A percentile compares a stretch with the other conserved stretches of the same genome.
phyloP scores from a whole-genome alignment of 2,888 invertebrate genomes.

The Homarus gammarus region DNA sequence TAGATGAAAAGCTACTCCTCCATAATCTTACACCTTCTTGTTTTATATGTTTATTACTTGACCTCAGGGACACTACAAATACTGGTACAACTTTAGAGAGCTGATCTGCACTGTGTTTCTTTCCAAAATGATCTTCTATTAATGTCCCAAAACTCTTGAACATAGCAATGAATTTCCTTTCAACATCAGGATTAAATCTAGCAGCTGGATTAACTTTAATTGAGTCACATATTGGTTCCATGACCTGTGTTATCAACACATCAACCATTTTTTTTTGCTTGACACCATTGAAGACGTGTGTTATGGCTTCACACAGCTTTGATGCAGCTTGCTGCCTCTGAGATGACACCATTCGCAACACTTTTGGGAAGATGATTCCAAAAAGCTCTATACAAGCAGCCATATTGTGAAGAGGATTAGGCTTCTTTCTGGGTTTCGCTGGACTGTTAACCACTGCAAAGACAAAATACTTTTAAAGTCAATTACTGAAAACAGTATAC shows the following conservation, averaged over 20 bases:
- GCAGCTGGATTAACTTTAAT: slow-evolving; percentile 55
- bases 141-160: slow-evolving; percentile 3
- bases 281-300: slow-evolving; percentile 33
- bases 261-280: slow-evolving; percentile 15
- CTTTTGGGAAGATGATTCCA: slow-evolving; percentile 19
- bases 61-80: slow-evolving; percentile 16
- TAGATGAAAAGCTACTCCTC: slow-evolving; percentile 14
- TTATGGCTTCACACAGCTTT: slow-evolving; percentile 30
- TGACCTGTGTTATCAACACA: slow-evolving; percentile 12
- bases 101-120: slow-evolving; percentile 33
- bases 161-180: slow-evolving; percentile 31
- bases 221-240: slow-evolving; percentile 1
- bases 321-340: slow-evolving; percentile 41
- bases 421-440: slow-evolving; percentile 60
- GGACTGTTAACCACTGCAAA: slow-evolving; percentile 60
- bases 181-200: slow-evolving; percentile 40
- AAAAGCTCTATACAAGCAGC: slow-evolving; percentile 30
- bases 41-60: slow-evolving; percentile 46
- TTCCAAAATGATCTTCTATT: slow-evolving; percentile 35
- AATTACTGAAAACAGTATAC: no score
- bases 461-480: no score
- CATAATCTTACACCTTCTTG: slow-evolving; percentile 9
- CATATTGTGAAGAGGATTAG: slow-evolving; percentile 49
- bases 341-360: slow-evolving; percentile 36
- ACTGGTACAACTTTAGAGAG: slow-evolving; percentile 31